Base-by-base conservation (phyloP, 1,140 invertebrate genomes). In the Campoletis sonorensis region DNA sequence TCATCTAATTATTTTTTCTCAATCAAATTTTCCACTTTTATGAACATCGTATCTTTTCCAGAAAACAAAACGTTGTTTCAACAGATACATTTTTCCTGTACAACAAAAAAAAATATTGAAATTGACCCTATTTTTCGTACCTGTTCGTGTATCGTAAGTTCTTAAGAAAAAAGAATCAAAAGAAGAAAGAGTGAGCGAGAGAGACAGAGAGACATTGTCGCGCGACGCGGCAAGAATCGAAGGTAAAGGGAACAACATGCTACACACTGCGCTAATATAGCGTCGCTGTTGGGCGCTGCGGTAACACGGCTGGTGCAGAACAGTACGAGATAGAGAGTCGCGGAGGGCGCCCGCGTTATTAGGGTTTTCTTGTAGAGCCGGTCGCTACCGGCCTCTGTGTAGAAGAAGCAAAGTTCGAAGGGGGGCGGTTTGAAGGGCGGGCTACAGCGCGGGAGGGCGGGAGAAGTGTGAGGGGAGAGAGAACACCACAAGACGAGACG, bases 401-500 rank as follows among this genome's bases (percentile, higher is more conserved):
- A 1, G 18, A 54, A 54, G 1, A 54, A n/a, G 51, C n/a, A 21
- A 54, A n/a, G 51, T n/a, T 45, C 40, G 40, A 3, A 45, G 40
- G 11, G 40, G 40, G 40, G 13, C 40, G 3, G 40, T 45, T 45
- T 13, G 40, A 45, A 45, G 8, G 11, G 40, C 40, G 8, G 11
- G 40, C 8, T 13, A 11, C 5, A 45, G 40, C 40, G 40, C 5
- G 40, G 51, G 18, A 21, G n/a, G 10, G 51, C 1, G 51, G 51
- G n/a, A 8, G 16, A 15, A 4, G 49, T 2, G 11, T 27, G 23
- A 27, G n/a, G 5, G 13, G 37, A 7, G 26, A 8, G 8, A 49
- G 70, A 15, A 49, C 70, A 30, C 72, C 72, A 75, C 72, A 75
- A 75, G 72, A 75, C 72, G 72, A 75, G 72, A 75, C 72, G 72